Evolutionary conservation across 2,888 invertebrate genomes (phyloP).

Genomic region (Epiblema foenella): DNA sequence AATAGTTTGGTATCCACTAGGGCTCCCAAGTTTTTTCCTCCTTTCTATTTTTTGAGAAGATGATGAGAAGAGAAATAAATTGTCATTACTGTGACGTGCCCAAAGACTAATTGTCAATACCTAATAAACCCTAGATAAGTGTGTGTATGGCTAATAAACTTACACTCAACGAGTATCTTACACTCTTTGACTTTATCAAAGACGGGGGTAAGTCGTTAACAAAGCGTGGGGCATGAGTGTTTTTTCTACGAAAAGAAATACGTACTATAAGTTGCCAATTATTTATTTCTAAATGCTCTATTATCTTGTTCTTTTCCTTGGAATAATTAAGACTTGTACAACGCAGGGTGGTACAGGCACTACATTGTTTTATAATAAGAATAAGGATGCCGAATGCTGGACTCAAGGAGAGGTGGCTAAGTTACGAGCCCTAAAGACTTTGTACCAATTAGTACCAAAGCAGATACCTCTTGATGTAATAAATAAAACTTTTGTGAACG

Average conservation of each 20-base stretch:
- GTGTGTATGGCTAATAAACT: too few relatives aligned
- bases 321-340: constrained; percentile 53
- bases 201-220: too few relatives aligned
- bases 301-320: constrained; percentile 61
- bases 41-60: too few relatives aligned
- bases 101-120: constrained; percentile 1
- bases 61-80: too few relatives aligned
- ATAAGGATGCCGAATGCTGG: constrained; percentile 64
- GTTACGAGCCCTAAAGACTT: constrained; percentile 66
- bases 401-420: constrained; percentile 67
- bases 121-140: too few relatives aligned
- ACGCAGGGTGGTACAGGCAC: constrained; percentile 65
- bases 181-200: too few relatives aligned
- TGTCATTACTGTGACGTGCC: background rate
- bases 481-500: constrained; percentile 61
- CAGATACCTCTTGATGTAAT: constrained; percentile 63
- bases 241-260: background rate
- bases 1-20: too few relatives aligned
- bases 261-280: background rate
- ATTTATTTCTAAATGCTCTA: constrained; percentile 59
- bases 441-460: constrained; percentile 65
- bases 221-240: constrained; percentile 10
- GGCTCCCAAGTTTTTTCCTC: too few relatives aligned
- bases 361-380: constrained; percentile 64
- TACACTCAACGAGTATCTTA: too few relatives aligned